Evolutionary conservation across 2,113 vertebrate species (phyloP).

Genomic region (Lycocorax pyrrhopterus): DNA sequence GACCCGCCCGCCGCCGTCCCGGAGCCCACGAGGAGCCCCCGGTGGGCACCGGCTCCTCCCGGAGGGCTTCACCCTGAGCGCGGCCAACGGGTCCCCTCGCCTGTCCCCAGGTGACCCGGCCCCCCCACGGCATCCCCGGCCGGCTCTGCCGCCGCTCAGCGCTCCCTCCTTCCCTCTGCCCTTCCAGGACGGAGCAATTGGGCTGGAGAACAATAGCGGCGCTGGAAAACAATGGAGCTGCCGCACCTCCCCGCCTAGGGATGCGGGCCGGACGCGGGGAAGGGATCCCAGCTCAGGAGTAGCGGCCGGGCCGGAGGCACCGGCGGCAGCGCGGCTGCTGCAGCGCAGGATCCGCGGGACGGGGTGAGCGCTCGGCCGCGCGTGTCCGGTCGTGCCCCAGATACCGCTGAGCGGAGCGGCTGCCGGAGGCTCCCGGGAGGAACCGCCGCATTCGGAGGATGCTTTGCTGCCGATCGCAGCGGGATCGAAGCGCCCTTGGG

Average conservation of each 20-base stretch:
- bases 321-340: background rate
- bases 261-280: background rate
- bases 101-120: background rate
- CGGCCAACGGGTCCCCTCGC: accelerated
- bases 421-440: background rate
- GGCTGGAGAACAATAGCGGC: slow-evolving; percentile 17
- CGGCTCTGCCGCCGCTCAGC: accelerated
- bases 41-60: background rate
- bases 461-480: background rate
- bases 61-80: accelerated
- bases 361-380: background rate
- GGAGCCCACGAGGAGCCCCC: background rate
- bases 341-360: background rate
- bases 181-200: background rate
- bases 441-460: accelerated
- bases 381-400: background rate
- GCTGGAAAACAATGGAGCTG: slow-evolving; percentile 39
- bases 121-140: background rate
- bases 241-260: background rate
- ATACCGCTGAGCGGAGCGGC: accelerated
- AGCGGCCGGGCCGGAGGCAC: background rate
- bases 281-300: background rate
- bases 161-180: background rate
- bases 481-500: background rate
- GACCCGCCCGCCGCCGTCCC: background rate